These are phyloP conservation scores for Panthera tigris DNA, from an alignment of 2,113 vertebrate genomes.

Conservation along the genomic window DNA sequence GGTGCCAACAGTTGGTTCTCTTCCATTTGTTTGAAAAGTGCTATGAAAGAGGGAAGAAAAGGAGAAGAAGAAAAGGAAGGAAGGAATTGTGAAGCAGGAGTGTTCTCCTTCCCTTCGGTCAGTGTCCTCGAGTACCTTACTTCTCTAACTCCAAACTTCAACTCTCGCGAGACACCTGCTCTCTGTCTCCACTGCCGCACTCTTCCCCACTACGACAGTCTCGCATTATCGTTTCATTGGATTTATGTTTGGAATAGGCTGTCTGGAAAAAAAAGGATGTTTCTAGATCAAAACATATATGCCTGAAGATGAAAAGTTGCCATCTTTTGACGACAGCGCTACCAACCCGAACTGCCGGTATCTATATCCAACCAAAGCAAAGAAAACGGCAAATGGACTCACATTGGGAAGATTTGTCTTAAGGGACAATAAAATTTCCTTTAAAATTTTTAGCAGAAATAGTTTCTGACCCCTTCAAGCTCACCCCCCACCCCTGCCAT, in stretches of 20 bases:
- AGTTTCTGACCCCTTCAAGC: neutral
- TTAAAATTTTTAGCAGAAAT: neutral
- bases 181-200: neutral
- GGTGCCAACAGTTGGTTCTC: neutral
- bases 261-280: neutral
- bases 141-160: fast-evolving
- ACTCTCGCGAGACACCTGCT: fast-evolving
- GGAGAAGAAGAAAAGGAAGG: neutral
- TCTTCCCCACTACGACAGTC: neutral
- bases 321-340: neutral
- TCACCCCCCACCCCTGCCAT: neutral
- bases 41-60: neutral
- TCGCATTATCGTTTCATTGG: neutral
- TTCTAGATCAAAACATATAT: neutral
- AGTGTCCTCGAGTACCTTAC: too few species aligned
- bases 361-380: neutral
- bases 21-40: neutral
- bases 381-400: neutral
- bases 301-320: neutral
- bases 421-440: neutral
- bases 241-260: neutral
- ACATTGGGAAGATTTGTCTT: neutral
- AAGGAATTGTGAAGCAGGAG: neutral
- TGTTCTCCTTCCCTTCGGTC: neutral
- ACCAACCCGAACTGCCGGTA: neutral